Conservation (phyloP, 2,797 vertebrate genomes). For the Lycodopsis pacificus region DNA sequence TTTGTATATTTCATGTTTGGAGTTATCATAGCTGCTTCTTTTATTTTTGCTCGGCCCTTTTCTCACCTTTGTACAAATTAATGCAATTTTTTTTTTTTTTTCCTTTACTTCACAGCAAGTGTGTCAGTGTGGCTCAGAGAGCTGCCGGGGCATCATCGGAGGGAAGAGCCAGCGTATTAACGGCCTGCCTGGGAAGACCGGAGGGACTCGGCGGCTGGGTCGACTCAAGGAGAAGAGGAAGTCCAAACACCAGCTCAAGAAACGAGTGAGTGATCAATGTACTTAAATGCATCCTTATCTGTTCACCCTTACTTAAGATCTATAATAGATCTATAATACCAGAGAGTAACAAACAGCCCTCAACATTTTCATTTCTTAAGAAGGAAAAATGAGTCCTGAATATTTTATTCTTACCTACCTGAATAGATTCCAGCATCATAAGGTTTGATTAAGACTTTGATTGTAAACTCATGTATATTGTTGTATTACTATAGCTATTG, state of each 20-base stretch:
- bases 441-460: not conserved
- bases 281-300: not conserved
- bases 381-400: not conserved
- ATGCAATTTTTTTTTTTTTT: not conserved
- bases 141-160: conserved; percentile 96
- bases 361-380: not conserved
- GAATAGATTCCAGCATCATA: too few species aligned
- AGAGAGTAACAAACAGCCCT: not conserved
- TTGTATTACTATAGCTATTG: conserved; percentile 9
- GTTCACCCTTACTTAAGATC: not conserved
- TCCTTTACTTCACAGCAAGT: conserved; percentile 87
- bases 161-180: conserved; percentile 94
- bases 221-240: conserved; percentile 97
- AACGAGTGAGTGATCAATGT: conserved; percentile 88
- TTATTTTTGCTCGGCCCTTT: not conserved
- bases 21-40: not conserved
- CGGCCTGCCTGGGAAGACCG: conserved; percentile 87
- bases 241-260: conserved; percentile 98
- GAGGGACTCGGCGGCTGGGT: conserved; percentile 88
- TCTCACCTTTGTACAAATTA: not conserved
- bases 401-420: not conserved
- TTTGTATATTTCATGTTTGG: conserved; percentile 5
- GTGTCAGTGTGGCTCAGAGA: conserved; percentile 93
- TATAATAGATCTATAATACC: not conserved
- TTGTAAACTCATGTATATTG: not conserved